These are phyloP conservation scores for Beroe ovata DNA, from an alignment of 37 sponge, comb jelly and placozoan species.

Conservation along the genomic window DNA sequence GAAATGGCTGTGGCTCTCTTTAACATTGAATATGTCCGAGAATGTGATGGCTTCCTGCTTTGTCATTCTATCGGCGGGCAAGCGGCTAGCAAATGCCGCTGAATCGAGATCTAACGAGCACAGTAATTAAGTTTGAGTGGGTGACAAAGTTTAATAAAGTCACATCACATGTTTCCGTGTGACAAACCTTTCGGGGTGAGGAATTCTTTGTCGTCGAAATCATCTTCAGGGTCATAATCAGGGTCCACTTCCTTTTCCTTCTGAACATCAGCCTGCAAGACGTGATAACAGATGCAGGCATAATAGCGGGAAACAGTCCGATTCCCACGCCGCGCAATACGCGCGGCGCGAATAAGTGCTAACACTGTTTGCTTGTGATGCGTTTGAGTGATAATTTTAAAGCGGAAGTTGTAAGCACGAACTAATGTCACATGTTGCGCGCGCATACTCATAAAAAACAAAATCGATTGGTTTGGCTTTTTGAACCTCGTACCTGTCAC, in stretches of 20 bases:
- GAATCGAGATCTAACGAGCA: constrained; percentile 91
- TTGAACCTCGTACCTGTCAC: neutral
- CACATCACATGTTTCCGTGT: too few species aligned
- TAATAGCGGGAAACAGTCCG: neutral
- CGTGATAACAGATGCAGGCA: neutral
- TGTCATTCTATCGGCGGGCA: constrained; percentile 84
- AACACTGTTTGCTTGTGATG: too few species aligned
- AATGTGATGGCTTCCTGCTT: constrained; percentile 86
- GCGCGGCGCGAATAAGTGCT: neutral
- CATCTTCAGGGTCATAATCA: constrained; percentile 53
- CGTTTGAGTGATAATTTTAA: too few species aligned
- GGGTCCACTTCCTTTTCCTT: constrained; percentile 47
- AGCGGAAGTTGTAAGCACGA: neutral
- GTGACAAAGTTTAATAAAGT: too few species aligned
- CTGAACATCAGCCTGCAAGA: constrained; percentile 2
- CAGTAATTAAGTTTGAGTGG: too few species aligned
- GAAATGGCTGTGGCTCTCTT: constrained; percentile 67
- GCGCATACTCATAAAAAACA: too few species aligned
- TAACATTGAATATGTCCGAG: constrained; percentile 77
- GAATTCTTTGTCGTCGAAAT: constrained; percentile 52
- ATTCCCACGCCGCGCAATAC: neutral
- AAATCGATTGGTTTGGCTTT: too few species aligned
- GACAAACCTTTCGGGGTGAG: constrained; percentile 24
- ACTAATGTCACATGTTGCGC: constrained; percentile 33
- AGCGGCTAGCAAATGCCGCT: constrained; percentile 87